Base-by-base conservation (phyloP, 1,140 invertebrate species). In the Papilio xuthus region DNA sequence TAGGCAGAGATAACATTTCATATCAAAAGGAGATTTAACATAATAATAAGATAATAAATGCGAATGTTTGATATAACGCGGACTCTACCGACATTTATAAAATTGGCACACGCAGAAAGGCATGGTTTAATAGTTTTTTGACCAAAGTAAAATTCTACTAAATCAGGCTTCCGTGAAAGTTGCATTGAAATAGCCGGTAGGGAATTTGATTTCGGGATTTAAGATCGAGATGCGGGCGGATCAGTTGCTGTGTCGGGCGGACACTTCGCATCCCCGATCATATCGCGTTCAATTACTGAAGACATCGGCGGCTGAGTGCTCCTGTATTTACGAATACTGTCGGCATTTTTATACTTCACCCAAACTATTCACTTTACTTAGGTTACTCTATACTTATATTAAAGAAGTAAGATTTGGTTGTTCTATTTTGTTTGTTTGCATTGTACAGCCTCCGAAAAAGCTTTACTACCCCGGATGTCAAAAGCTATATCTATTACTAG, bases 241-340 rank as follows among this genome's bases (percentile, higher is more conserved):
- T 60, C 9, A 60, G 23, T 20, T n/a, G 20, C 20, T 23, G 56
- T 13, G 56, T 60, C 23, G 56, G 20, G 20, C 9, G 56, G 56
- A 60, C 56, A 60, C n/a, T 12, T 26, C 20, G 60, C 60, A 63
- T 28, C 60, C 60, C 60, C 23, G 60, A 63, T 63, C 60, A 63
- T 63, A 63, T 63, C 60, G 60, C 60, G 60, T 63, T 63, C 60
- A 63, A 63, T 63, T 63, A 63, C 60, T 26, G 23, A 63, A 63
- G 60, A 63, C 60, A 63, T 63, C 60, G 60, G 26, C 26, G 60
- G 60, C 23, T 63, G 60, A 63, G 60, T 63, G 60, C 23, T 63
- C 60, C 60, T 63, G 60, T 26, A 28, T 28, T 63, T 63, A 28
- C 60, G 12, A 28, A 60, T 60, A 60, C 23, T 26, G 23, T 7